These are phyloP conservation scores for Lasioglossum malachurum DNA, from an alignment of 2,888 invertebrate genomes.

Conservation along the genomic window DNA sequence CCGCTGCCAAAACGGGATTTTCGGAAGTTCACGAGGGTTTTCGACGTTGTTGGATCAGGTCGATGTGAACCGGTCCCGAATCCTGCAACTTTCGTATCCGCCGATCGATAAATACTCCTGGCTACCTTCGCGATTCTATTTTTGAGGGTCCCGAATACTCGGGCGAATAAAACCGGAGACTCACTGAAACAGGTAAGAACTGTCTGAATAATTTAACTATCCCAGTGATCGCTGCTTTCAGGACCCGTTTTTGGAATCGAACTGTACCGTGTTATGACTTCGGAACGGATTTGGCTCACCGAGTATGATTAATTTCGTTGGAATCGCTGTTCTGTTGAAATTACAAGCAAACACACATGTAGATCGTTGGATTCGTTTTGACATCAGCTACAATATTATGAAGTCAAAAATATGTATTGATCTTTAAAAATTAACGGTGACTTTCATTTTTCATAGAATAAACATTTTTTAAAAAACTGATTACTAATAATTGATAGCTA, in stretches of 20 bases:
- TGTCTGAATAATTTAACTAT: background rate
- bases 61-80: background rate
- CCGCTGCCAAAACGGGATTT: slow-evolving; percentile 27
- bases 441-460: too few relatives aligned
- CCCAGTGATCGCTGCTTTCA: background rate
- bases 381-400: too few relatives aligned
- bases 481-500: too few relatives aligned
- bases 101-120: background rate
- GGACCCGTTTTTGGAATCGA: background rate
- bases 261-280: background rate
- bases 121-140: background rate
- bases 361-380: too few relatives aligned
- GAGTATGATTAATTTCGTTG: background rate
- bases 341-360: too few relatives aligned
- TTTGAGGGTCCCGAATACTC: background rate
- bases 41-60: background rate
- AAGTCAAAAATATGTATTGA: too few relatives aligned
- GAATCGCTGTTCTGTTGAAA: background rate
- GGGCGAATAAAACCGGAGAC: background rate
- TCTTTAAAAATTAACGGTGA: too few relatives aligned
- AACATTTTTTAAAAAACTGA: too few relatives aligned
- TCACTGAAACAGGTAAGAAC: background rate
- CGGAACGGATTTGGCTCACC: background rate
- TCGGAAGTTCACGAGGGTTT: slow-evolving; percentile 20
- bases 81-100: background rate